Conservation (phyloP, 2,113 vertebrate genomes). For the Ictalurus furcatus region DNA sequence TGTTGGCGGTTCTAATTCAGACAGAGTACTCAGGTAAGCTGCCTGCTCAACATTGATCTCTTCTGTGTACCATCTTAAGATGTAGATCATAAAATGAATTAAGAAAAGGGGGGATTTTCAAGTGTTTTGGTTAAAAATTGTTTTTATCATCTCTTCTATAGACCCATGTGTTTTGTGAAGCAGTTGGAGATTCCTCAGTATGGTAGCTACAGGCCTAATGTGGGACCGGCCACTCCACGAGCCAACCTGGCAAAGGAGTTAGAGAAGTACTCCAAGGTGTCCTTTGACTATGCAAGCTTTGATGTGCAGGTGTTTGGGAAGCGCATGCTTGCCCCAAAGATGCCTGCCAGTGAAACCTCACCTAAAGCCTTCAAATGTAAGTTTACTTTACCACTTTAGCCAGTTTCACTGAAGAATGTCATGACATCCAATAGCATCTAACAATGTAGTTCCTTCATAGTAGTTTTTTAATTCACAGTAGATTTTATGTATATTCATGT, state of each 20-base stretch:
- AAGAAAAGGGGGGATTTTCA: neutral
- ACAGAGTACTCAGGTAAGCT: conserved; percentile 91
- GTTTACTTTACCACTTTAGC: conserved; percentile 44
- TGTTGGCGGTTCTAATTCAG: conserved; percentile 83
- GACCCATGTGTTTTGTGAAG: conserved; percentile 99
- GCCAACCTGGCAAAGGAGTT: conserved; percentile 98
- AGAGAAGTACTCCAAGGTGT: conserved; percentile 99
- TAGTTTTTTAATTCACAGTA: neutral
- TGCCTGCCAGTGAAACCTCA: conserved; percentile 90
- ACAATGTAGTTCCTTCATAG: neutral
- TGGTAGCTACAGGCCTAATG: conserved; percentile 88
- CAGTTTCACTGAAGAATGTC: neutral
- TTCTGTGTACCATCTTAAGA: neutral
- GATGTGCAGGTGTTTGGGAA: conserved; percentile 99
- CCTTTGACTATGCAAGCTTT: conserved; percentile 99
- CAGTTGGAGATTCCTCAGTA: conserved; percentile 97
- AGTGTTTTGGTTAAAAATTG: neutral
- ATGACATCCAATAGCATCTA: neutral
- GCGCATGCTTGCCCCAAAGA: conserved; percentile 96
- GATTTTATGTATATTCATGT: conserved; percentile 11
- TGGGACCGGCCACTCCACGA: conserved; percentile 88
- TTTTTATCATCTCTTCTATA: conserved; percentile 54
- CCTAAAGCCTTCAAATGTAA: conserved; percentile 99
- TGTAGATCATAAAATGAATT: neutral
- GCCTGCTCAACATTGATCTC: neutral